Evolutionary conservation across 2,888 invertebrate genomes (phyloP).

Genomic region (Coronaproctus castanopsis): DNA sequence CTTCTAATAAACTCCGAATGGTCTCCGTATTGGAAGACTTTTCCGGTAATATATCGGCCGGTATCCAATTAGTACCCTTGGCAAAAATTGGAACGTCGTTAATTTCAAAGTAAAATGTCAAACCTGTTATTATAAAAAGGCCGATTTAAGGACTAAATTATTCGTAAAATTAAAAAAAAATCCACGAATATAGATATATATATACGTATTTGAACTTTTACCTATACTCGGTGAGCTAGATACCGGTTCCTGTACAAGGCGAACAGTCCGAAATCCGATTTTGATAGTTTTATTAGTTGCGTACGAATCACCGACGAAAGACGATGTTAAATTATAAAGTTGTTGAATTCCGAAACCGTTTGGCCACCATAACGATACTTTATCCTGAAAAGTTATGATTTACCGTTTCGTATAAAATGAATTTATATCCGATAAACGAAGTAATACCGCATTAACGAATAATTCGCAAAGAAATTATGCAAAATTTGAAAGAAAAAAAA

Average conservation of each 20-base stretch:
- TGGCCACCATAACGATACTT: conserved; percentile 74
- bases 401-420: no score
- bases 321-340: conserved; percentile 45
- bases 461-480: no score
- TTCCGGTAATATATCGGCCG: conserved; percentile 66
- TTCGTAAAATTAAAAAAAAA: no score
- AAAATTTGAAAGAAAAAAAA: no score
- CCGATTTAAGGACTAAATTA: no score
- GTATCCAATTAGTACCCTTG: conserved; percentile 90
- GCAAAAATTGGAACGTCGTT: conserved; percentile 75
- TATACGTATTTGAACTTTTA: no score
- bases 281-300: conserved; percentile 32
- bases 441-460: no score
- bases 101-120: conserved; percentile 67
- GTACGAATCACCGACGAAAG: conserved; percentile 28
- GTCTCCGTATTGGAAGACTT: conserved; percentile 33
- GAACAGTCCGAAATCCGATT: conserved; percentile 70
- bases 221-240: conserved; percentile 13
- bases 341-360: conserved; percentile 69
- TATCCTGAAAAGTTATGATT: conserved; percentile 25
- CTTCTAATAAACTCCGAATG: conserved; percentile 41
- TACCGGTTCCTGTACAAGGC: conserved; percentile 53
- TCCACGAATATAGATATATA: no score
- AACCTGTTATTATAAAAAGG: no score
- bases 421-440: no score